Evolutionary conservation across 1,140 invertebrate species (phyloP), one percentile per base, ranked within the genome.

Genomic region (Octopus bimaculoides): DNA sequence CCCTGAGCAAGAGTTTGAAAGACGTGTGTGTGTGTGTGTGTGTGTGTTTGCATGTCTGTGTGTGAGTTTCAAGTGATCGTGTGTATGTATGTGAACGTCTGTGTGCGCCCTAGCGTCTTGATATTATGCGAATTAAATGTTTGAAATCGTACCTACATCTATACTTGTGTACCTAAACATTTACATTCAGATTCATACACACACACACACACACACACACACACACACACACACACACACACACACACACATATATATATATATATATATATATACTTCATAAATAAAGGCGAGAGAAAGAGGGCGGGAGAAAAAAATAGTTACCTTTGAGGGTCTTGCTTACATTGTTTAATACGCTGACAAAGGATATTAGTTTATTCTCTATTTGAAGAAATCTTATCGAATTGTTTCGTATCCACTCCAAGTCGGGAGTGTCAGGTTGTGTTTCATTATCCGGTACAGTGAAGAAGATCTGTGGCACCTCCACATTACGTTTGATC

Each of bases 191-290:
- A 10, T 61, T 17, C 17, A 61, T 3, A 61, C 56, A 61, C 56
- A 61, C 56, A 61, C 56, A 61, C 56, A 61, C 56, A 61, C 56
- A 61, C 56, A 61, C 56, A 61, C 56, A 61, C 56, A 61, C 56
- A 61, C 56, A 61, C 56, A 61, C 56, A 61, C 56, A 61, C 56
- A 61, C 56, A 61, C 56, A 61, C 56, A 61, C 56, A 61, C 56
- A 61, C 56, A 61, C 17, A 61, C 17, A 61, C 17, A 61, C 17
- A 61, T 4, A 61, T 61, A 61, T 61, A 61, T 61, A 61, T 61
- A 61, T 61, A 61, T 4, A 61, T 61, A 61, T 4, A 61, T 61
- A 61, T 61, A 61, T 61, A 61, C 17, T 12, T 61, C 9, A 61
- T 12, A 9, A 61, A 61, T 12, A 61, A 61, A 61, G 9, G 17